Evolutionary conservation across 2,888 invertebrate species (phyloP).

Genomic region (Ctena decussata): DNA sequence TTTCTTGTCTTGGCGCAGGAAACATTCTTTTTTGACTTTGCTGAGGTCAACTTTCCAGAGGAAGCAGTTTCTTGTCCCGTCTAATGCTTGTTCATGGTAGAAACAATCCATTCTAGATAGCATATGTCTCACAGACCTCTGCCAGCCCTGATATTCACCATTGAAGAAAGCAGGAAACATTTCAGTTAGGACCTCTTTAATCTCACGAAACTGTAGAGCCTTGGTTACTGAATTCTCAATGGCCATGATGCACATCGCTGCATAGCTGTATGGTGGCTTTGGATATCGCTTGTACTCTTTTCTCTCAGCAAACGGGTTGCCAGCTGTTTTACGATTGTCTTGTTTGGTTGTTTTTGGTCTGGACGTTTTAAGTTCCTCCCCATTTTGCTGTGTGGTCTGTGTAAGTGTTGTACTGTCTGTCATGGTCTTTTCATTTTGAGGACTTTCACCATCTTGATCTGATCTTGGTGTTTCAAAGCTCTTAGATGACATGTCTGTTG

Average conservation of each 20-base stretch:
- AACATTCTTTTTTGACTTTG: conserved; percentile 53
- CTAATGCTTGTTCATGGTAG: conserved; percentile 47
- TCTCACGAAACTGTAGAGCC: conserved; percentile 64
- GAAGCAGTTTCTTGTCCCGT: background rate
- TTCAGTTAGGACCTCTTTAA: conserved; percentile 55
- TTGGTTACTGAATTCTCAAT: conserved; percentile 68
- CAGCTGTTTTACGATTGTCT: background rate
- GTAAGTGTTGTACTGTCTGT: no score
- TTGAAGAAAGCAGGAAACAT: conserved; percentile 76
- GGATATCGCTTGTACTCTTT: conserved; percentile 68
- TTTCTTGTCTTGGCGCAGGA: conserved; percentile 64
- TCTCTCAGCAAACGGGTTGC: background rate
- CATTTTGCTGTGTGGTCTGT: no score
- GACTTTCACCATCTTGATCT: no score
- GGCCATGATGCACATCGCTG: conserved; percentile 73
- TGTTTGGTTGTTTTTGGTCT: background rate
- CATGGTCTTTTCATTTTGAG: no score
- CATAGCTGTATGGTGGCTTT: conserved; percentile 79
- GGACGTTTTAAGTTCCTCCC: no score
- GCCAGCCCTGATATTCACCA: conserved; percentile 75
- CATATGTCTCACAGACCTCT: conserved; percentile 76
- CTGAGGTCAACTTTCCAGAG: conserved; percentile 71
- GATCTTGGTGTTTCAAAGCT: no score
- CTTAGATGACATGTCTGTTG: no score
- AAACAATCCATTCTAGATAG: conserved; percentile 74